Percentiles rank a stretch among this genome's conserved stretches.
Evolutionary conservation across 2,113 vertebrate genomes (phyloP).

Genomic region (Australoheros scitulus): DNA sequence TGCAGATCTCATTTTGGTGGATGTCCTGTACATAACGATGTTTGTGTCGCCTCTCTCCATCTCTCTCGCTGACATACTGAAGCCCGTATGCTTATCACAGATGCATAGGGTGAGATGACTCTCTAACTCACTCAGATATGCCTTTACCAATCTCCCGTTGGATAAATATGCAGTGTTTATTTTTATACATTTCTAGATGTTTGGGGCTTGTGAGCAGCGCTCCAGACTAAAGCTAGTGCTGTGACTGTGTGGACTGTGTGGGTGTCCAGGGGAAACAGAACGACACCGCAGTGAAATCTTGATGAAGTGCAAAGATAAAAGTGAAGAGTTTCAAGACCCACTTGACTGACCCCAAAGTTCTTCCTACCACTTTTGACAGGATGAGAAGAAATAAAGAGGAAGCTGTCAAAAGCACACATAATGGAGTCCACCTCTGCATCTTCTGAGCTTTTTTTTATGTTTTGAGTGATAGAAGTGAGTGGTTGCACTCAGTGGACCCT

Average conservation of each 20-base stretch:
- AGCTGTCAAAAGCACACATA: background rate
- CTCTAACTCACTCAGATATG: background rate
- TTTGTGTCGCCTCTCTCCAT: background rate
- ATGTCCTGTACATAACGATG: background rate
- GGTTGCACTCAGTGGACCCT: background rate
- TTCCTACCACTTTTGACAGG: background rate
- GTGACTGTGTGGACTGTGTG: background rate
- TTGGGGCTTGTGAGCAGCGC: background rate
- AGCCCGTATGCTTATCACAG: background rate
- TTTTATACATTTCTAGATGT: background rate
- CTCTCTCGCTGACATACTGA: background rate
- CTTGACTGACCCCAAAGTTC: background rate
- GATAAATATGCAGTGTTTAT: background rate
- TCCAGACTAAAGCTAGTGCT: background rate
- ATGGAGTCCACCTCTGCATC: background rate
- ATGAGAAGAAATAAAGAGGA: background rate
- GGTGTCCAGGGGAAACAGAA: constrained; percentile 1
- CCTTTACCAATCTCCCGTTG: background rate
- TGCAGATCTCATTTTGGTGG: background rate
- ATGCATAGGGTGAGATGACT: background rate
- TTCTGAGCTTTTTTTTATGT: background rate
- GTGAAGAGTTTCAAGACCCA: background rate
- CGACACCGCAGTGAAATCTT: background rate
- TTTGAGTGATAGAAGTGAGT: background rate
- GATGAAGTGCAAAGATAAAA: constrained; percentile 15